phyloP scores from a whole-genome alignment of 1,140 invertebrate species.

The Leucophenga varia region DNA sequence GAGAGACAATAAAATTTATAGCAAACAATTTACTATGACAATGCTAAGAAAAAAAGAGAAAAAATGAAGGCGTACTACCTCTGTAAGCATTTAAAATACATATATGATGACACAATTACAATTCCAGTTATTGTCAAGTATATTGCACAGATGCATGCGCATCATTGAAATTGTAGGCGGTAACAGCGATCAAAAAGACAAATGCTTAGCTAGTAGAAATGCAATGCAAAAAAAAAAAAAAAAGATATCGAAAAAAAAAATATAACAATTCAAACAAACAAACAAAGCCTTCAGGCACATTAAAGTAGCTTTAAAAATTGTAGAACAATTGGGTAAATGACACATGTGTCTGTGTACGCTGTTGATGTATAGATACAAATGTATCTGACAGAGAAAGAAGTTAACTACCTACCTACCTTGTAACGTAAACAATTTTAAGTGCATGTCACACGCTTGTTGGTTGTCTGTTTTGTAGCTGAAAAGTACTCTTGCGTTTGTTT shows the following conservation, averaged over 20 bases:
- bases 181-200: too few species aligned
- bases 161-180: too few species aligned
- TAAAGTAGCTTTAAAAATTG: conserved; percentile 9
- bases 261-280: conserved; percentile 14
- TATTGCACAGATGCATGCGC: conserved; percentile 1
- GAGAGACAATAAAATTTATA: conserved; percentile 34
- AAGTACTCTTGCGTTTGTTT: conserved; percentile 16
- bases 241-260: conserved; percentile 7
- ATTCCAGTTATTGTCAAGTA: conserved; percentile 24
- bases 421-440: not conserved
- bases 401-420: conserved; percentile 1
- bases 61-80: not conserved
- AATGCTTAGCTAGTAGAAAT: too few species aligned
- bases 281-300: conserved; percentile 25
- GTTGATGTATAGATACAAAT: not conserved
- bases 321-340: conserved; percentile 36
- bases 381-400: conserved; percentile 24
- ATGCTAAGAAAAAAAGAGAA: not conserved
- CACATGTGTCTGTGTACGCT: conserved; percentile 21
- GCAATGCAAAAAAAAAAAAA: conserved; percentile 15
- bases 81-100: too few species aligned
- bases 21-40: conserved; percentile 33
- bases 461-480: not conserved
- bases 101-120: conserved; percentile 24
- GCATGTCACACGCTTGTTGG: too few species aligned